Evolutionary conservation across 2,113 vertebrate species (phyloP).

Genomic region (Saguinus imperator): DNA sequence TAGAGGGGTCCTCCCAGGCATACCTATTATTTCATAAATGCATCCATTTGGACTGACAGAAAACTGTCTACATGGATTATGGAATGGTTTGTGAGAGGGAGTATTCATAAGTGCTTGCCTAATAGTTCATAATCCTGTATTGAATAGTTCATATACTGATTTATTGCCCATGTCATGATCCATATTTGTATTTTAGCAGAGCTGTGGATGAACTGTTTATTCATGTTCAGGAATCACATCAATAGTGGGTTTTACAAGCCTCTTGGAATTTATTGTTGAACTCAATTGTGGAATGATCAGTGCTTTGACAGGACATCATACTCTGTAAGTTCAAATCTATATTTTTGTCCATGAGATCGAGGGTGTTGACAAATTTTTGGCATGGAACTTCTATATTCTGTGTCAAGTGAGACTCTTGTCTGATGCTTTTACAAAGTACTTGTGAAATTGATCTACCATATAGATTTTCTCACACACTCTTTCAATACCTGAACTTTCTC

Average conservation of each 20-base stretch:
- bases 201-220: background rate
- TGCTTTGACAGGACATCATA: conserved; percentile 78
- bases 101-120: conserved; percentile 46
- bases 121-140: conserved; percentile 59
- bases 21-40: conserved; percentile 22
- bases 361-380: conserved; percentile 82
- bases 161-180: conserved; percentile 51
- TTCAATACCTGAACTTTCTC: conserved; percentile 77
- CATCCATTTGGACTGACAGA: conserved; percentile 57
- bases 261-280: conserved; percentile 65
- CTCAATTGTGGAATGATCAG: conserved; percentile 65
- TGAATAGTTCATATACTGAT: conserved; percentile 57
- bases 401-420: conserved; percentile 79
- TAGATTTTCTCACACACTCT: conserved; percentile 72
- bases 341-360: conserved; percentile 75
- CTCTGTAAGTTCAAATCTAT: conserved; percentile 78
- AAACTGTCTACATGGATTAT: conserved; percentile 52
- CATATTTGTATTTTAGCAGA: background rate
- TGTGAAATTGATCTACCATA: conserved; percentile 74
- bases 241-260: conserved; percentile 41
- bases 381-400: conserved; percentile 68
- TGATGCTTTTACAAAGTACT: conserved; percentile 79
- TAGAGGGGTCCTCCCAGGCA: background rate
- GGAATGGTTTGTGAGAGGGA: conserved; percentile 47
- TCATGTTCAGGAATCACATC: background rate